phyloP scores from a whole-genome alignment of 2,113 vertebrate species.

The Hemiscyllium ocellatum region DNA sequence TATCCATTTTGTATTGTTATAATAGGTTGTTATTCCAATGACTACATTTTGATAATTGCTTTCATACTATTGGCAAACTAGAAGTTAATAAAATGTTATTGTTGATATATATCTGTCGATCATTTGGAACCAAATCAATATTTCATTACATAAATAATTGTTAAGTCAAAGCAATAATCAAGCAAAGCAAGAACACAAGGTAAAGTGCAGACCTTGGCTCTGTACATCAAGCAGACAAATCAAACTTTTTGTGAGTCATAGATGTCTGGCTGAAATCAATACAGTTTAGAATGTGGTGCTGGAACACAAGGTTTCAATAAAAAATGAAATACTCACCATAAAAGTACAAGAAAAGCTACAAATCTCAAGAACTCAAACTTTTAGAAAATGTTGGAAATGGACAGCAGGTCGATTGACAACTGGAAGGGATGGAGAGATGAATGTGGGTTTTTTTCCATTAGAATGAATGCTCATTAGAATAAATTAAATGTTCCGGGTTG shows the following conservation, averaged over 20 bases:
- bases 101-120: not conserved
- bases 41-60: not conserved
- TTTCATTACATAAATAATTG: not conserved
- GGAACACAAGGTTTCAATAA: not conserved
- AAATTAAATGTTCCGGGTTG: not conserved
- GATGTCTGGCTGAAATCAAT: constrained; percentile 4
- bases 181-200: not conserved
- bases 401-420: not conserved
- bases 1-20: not conserved
- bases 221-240: not conserved
- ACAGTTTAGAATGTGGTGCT: not conserved
- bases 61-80: not conserved
- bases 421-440: not conserved
- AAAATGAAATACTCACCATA: not conserved
- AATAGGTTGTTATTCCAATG: not conserved
- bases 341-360: not conserved
- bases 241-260: not conserved
- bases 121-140: constrained; percentile 8
- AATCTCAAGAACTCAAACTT: not conserved
- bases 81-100: constrained; percentile 13
- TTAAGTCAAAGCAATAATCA: not conserved
- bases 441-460: too few species aligned
- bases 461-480: not conserved
- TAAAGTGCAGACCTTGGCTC: not conserved
- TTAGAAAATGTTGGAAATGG: not conserved